These are phyloP conservation scores for Zaprionus taronus DNA, from an alignment of 1,140 invertebrate genomes.

Conservation along the genomic window DNA sequence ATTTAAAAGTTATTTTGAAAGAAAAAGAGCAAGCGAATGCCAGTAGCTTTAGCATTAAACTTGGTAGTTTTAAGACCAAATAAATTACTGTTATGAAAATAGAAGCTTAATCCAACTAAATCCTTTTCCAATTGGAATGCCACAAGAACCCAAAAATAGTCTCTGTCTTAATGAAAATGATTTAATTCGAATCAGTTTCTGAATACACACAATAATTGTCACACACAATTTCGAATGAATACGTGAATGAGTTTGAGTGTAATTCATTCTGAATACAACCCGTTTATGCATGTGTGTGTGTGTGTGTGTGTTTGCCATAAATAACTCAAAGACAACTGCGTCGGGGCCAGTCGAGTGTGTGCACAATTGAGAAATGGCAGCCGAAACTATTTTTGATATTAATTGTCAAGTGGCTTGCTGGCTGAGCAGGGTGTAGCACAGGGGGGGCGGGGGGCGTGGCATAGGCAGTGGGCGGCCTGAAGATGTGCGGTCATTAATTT, in stretches of 20 bases:
- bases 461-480: constrained; percentile 17
- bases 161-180: not conserved
- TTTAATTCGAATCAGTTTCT: constrained; percentile 4
- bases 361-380: constrained; percentile 55
- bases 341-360: constrained; percentile 63
- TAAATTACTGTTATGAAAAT: not conserved
- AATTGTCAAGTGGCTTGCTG: constrained; percentile 57
- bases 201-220: constrained; percentile 2
- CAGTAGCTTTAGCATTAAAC: not conserved
- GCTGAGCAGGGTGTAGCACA: not conserved
- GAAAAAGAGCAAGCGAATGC: not conserved
- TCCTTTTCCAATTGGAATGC: not conserved
- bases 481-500: constrained; percentile 74
- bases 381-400: constrained; percentile 78
- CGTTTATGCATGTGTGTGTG: constrained; percentile 29
- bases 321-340: constrained; percentile 64
- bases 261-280: constrained; percentile 13
- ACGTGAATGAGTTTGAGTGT: constrained; percentile 3
- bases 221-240: constrained; percentile 3
- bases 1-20: not conserved
- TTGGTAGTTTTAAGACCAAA: too few species aligned
- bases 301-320: constrained; percentile 46
- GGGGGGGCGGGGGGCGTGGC: not conserved
- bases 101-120: not conserved
- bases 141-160: not conserved